A percentile compares a stretch with the other conserved stretches of the same genome.
Conservation (phyloP, 2,888 invertebrate genomes). For the Koerneria pararmatus region DNA sequence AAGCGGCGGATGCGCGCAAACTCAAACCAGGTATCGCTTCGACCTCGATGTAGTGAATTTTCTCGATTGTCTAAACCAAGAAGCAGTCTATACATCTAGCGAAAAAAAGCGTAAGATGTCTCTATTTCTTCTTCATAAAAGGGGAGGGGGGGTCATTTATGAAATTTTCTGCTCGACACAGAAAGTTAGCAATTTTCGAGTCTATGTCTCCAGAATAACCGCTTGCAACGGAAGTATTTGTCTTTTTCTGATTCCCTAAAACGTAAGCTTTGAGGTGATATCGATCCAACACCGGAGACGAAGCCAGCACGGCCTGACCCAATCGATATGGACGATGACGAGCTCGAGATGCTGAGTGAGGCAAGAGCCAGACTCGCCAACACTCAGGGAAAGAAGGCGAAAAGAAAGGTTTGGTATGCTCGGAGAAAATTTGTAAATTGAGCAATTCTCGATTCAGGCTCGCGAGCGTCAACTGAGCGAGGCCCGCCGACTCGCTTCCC, state of each 20-base stretch:
- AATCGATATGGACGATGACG: conserved; percentile 99
- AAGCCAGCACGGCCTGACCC: conserved; percentile 95
- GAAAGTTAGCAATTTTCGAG: too few species aligned
- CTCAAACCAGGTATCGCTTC: conserved; percentile 94
- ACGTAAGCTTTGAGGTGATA: too few species aligned
- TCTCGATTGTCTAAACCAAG: too few species aligned
- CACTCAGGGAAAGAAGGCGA: conserved; percentile 80
- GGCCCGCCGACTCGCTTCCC: conserved; percentile 85
- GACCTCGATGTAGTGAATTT: too few species aligned
- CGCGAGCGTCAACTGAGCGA: conserved; percentile 97
- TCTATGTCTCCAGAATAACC: too few species aligned
- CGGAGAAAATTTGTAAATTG: background rate
- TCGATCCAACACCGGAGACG: conserved; percentile 98
- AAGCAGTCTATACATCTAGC: too few species aligned
- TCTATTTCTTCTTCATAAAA: too few species aligned
- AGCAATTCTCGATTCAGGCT: conserved; percentile 64
- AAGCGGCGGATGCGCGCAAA: conserved; percentile 83
- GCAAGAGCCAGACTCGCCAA: conserved; percentile 96
- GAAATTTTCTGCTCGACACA: too few species aligned
- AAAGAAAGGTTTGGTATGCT: conserved; percentile 63
- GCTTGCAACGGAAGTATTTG: too few species aligned
- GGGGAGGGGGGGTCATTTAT: too few species aligned
- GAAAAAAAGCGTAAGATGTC: too few species aligned
- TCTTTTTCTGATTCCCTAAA: too few species aligned
- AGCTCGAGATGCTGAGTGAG: conserved; percentile 97